Percentiles rank a stretch among this genome's conserved stretches.
Conservation (phyloP, 2,888 invertebrate genomes). For the Hololepta plana region DNA sequence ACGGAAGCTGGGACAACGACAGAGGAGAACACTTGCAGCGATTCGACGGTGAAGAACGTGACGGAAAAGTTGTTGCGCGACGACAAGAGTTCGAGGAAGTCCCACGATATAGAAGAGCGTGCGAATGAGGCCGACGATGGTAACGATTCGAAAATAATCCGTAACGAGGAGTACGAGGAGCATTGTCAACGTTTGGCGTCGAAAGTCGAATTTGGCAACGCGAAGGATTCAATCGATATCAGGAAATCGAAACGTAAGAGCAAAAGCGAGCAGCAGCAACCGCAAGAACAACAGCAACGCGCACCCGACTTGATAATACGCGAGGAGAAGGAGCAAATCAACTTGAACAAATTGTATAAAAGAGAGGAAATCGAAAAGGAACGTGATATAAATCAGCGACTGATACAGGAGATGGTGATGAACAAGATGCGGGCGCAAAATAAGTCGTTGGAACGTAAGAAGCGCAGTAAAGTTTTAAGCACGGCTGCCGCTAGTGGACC, state of each 20-base stretch:
- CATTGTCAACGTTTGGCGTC: constrained; percentile 48
- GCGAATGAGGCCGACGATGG: constrained; percentile 12
- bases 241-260: constrained; percentile 35
- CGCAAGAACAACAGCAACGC: constrained; percentile 18
- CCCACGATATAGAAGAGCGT: constrained; percentile 7
- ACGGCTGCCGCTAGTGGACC: constrained; percentile 15
- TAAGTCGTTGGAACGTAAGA: constrained; percentile 37
- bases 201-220: constrained; percentile 51
- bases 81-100: constrained; percentile 2
- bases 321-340: constrained; percentile 26
- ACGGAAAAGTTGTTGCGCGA: constrained; percentile 15
- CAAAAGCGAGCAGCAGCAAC: constrained; percentile 14
- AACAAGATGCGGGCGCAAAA: constrained; percentile 55
- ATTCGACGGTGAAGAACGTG: constrained; percentile 26
- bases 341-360: constrained; percentile 24
- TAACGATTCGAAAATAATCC: constrained; percentile 13
- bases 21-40: constrained; percentile 36
- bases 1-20: constrained; percentile 35
- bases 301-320: constrained; percentile 23
- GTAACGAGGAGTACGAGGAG: constrained; percentile 32
- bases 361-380: constrained; percentile 59
- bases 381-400: constrained; percentile 63
- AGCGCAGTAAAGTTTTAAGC: constrained; percentile 30
- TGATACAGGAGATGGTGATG: constrained; percentile 69
- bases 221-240: constrained; percentile 46